Base-by-base conservation (phyloP, 1,140 invertebrate species). In the Thereuonema tuberculata region DNA sequence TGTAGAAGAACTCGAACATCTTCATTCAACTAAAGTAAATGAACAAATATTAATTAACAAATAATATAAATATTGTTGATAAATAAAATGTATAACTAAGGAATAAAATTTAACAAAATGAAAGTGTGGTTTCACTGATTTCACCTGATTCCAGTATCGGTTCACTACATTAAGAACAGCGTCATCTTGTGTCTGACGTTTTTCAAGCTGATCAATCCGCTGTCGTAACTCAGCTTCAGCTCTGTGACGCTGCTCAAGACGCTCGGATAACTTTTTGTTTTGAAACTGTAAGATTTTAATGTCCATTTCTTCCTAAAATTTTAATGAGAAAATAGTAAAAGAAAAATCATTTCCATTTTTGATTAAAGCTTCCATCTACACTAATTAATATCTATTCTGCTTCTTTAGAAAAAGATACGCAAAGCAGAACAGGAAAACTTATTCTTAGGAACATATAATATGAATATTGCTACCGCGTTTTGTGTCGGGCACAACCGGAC, bases 81-180 rank as follows among this genome's bases (percentile, higher is more conserved):
- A 20, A 17, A 52, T 31, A 24, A 29, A 46, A 26, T 50, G 24
- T 31, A 17, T 17, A 12, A 9, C 9, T 28, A 28, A 25, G 9
- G n/a, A 43, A 9, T 9, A 43, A n/a, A 12, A 9, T 43, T 43
- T 43, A 43, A 43, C 37, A 43, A n/a, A 28, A 55, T n/a, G n/a
- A n/a, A n/a, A n/a, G n/a, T n/a, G n/a, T n/a, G n/a, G n/a, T n/a
- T n/a, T n/a, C n/a, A n/a, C n/a, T n/a, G n/a, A n/a, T n/a, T n/a
- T n/a, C 21, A 66, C 65, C 61, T 93, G 86, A 77, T 93, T 98
- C 94, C 94, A 98, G 74, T 98, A 97, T 62, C 94, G 80, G 78
- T 98, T 98, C 9, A 99, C 92, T 61, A 97, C 93, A 78, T 94
- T 96, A 12, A 98, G 76, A 15, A 98, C 93, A 63, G 93, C 92